Base-by-base conservation (phyloP, 2,113 vertebrate genomes). In the Synchiropus splendidus region DNA sequence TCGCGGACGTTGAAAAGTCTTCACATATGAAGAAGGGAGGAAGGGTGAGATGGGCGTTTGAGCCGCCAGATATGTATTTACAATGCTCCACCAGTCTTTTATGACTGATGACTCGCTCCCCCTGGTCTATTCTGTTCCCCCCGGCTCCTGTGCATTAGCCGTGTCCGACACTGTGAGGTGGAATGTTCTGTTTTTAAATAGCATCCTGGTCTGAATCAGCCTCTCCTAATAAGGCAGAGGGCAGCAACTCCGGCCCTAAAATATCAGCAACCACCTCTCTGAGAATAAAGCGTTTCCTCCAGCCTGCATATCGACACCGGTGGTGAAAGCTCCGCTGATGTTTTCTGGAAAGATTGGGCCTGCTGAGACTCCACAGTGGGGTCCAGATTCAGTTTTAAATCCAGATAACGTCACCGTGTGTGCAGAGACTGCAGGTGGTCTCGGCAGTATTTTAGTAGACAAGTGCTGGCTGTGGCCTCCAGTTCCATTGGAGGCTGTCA, bases 131-230 rank as follows among this genome's bases (percentile, higher is more conserved):
- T 59, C 63, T 56, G 45, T 39, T 36, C 12, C 6, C 36, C 53
- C 53, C 54, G 31, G 16, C 64, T 61, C 51, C 47, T 32, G 32
- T 64, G 47, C 39, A 10, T 59, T 12, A 41, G 41, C 56, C 62
- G 39, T 53, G 58, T 52, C 61, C 57, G 70, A 67, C 48, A 17
- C 69, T 32, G 53, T 70, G 64, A 48, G 63, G 63, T 63, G 79
- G 75, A 83, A 83, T 83, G 79, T 46, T 71, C 36, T 4, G 79
- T 78, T 84, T 83, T 85, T 81, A 85, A 85, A 85, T 86, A 85
- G 82, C 76, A 58, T 66, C 61, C 54, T 38, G 16, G 58, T 45
- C 58, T 37, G 64, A 72, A 74, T 71, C 60, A 67, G 66, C 49
- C 61, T 3, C 57, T 56, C 82, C 85, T 72, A 83, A 85, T 79